phyloP scores from a whole-genome alignment of 2,113 vertebrate genomes.

The Perca schrenkii region DNA sequence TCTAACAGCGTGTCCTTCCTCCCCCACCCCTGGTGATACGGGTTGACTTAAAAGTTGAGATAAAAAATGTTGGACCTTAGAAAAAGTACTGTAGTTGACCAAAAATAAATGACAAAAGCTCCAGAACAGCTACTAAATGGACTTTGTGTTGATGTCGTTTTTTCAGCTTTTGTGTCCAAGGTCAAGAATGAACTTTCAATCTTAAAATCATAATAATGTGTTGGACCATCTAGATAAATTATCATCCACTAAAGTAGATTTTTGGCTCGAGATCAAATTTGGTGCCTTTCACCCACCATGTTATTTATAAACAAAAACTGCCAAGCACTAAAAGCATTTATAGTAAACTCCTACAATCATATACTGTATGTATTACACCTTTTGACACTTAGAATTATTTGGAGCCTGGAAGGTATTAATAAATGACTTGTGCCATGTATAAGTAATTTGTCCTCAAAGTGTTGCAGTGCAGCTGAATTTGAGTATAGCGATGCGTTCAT shows the following conservation, averaged over 20 bases:
- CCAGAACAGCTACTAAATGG: background rate
- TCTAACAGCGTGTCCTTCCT: too few relatives aligned
- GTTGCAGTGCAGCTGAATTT: slow-evolving; percentile 28
- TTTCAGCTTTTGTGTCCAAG: slow-evolving; percentile 20
- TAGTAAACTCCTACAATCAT: slow-evolving; percentile 32
- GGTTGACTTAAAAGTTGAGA: too few relatives aligned
- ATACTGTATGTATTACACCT: slow-evolving; percentile 32
- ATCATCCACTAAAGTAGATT: slow-evolving; percentile 54
- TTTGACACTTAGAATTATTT: slow-evolving; percentile 42
- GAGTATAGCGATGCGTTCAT: background rate
- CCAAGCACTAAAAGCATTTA: slow-evolving; percentile 54
- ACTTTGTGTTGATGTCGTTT: slow-evolving; percentile 14
- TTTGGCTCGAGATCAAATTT: slow-evolving; percentile 42
- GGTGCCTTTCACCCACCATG: slow-evolving; percentile 10
- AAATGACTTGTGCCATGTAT: slow-evolving; percentile 6
- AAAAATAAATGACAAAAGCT: background rate
- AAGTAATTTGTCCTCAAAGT: slow-evolving; percentile 38
- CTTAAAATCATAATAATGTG: slow-evolving; percentile 28
- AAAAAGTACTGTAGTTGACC: background rate
- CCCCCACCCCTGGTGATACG: too few relatives aligned
- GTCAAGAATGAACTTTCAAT: slow-evolving; percentile 26
- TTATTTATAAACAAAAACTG: slow-evolving; percentile 52
- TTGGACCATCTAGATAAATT: slow-evolving; percentile 37
- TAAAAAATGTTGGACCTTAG: background rate
- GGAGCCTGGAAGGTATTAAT: slow-evolving; percentile 14